Conservation (phyloP, 2,113 vertebrate species). For the Odocoileus virginianus region DNA sequence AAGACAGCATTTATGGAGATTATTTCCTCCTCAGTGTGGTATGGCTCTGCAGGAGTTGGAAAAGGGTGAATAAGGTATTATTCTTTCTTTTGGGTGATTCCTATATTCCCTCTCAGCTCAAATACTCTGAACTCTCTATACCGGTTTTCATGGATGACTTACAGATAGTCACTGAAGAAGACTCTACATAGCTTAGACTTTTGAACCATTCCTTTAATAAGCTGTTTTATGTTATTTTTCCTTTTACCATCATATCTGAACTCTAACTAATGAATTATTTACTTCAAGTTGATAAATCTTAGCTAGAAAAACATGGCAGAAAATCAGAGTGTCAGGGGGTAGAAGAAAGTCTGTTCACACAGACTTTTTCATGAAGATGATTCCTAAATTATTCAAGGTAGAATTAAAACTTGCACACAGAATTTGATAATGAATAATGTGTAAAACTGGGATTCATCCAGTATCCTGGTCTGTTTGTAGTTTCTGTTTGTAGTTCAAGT, state of each 20-base stretch:
- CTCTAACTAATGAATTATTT: constrained; percentile 47
- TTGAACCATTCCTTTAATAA: neutral
- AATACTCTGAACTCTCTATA: neutral
- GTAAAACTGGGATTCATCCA: neutral
- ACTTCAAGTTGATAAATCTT: constrained; percentile 3
- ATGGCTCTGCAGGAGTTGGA: neutral
- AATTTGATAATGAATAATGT: neutral
- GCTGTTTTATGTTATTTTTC: neutral
- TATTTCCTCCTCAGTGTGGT: neutral
- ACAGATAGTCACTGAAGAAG: neutral
- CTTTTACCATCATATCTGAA: neutral
- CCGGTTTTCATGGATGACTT: neutral
- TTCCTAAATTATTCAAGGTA: neutral
- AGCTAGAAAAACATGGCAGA: constrained; percentile 29
- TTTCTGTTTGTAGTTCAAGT: neutral
- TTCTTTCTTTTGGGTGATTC: neutral
- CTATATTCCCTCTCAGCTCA: neutral
- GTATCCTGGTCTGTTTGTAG: neutral
- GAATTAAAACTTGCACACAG: neutral
- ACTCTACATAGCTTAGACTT: neutral
- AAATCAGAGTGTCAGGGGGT: neutral
- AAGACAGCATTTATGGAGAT: neutral
- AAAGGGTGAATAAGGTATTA: neutral
- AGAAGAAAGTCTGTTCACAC: neutral
- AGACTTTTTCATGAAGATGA: neutral